Base-by-base conservation (phyloP, 1,140 invertebrate species). In the Hyles euphorbiae region DNA sequence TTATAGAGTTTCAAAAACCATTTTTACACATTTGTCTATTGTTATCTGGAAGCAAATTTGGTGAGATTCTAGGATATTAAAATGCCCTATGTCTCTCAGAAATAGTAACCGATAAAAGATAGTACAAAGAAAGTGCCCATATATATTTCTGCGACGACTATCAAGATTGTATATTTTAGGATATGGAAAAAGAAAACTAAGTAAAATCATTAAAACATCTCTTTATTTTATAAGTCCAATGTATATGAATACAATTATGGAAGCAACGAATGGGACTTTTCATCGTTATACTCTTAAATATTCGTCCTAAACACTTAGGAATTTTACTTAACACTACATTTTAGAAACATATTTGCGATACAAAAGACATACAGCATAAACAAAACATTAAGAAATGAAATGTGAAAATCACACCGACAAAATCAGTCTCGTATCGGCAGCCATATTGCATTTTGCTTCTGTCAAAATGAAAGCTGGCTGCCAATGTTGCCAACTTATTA, bases 191-290 rank as follows among this genome's bases (percentile, higher is more conserved):
- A 12, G 12, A 46, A 40, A 57, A 57, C 57, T 56, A 64, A 53
- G 7, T n/a, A 55, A 40, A 53, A 53, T 58, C 36, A 67, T 66
- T 65, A 69, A 79, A 76, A 77, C 68, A 66, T 67, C 61, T 72
- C 60, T 78, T 80, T 79, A 76, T 78, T 82, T 68, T 67, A 73
- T 73, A 76, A 67, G 72, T 74, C 74, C 78, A 75, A 77, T 79
- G 71, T 86, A 75, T 73, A 77, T 70, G 70, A 72, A 81, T 80
- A 83, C 63, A 74, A 74, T 65, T 58, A 79, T 83, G 83, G 83
- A 86, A 86, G 83, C 81, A 74, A 83, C 71, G 63, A 69, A 82
- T 77, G 83, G 83, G 78, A 81, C 79, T 68, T 70, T 64, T 67
- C 53, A 52, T 61, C 65, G 46, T 34, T 53, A 49, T 50, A 57